Percentiles rank a stretch among this genome's conserved stretches.
phyloP scores from a whole-genome alignment of 2,797 vertebrate species.

The Premnoplex brunnescens region DNA sequence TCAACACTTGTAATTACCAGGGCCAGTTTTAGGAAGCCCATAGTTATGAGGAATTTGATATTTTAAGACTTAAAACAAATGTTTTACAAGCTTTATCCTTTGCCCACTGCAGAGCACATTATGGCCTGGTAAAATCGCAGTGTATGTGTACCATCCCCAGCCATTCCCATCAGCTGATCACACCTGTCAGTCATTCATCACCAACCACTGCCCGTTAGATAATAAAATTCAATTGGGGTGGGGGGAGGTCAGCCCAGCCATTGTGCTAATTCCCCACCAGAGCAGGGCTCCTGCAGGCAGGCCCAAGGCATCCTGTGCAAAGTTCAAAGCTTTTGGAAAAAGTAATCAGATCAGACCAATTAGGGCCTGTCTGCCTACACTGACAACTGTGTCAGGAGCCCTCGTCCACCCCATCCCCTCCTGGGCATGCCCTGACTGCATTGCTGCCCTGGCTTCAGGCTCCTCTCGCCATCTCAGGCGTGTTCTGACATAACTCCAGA shows the following conservation, averaged over 20 bases:
- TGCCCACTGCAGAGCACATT: conserved; percentile 66
- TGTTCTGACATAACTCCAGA: background rate
- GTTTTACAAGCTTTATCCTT: conserved; percentile 75
- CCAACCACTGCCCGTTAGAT: conserved; percentile 8
- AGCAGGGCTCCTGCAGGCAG: conserved; percentile 1
- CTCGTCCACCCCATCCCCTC: background rate
- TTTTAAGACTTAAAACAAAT: conserved; percentile 85
- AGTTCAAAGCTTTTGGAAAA: conserved; percentile 66
- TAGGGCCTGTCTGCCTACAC: conserved; percentile 47
- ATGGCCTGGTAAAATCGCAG: background rate
- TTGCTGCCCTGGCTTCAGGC: conserved; percentile 19
- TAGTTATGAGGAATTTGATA: conserved; percentile 79
- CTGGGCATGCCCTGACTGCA: background rate
- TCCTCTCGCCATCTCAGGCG: conserved; percentile 7
- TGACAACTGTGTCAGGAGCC: conserved; percentile 53
- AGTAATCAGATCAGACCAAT: conserved; percentile 51
- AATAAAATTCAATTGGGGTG: background rate
- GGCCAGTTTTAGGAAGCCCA: conserved; percentile 64
- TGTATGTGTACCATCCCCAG: conserved; percentile 32
- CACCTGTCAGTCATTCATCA: conserved; percentile 76
- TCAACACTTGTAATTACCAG: conserved; percentile 72
- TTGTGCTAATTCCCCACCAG: background rate
- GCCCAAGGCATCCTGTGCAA: conserved; percentile 40
- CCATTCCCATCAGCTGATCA: conserved; percentile 67
- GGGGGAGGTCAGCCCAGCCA: background rate